A percentile compares a stretch with the other conserved stretches of the same genome.
These are phyloP conservation scores for Eilema depressum DNA, from an alignment of 2,888 invertebrate genomes.

Conservation along the genomic window DNA sequence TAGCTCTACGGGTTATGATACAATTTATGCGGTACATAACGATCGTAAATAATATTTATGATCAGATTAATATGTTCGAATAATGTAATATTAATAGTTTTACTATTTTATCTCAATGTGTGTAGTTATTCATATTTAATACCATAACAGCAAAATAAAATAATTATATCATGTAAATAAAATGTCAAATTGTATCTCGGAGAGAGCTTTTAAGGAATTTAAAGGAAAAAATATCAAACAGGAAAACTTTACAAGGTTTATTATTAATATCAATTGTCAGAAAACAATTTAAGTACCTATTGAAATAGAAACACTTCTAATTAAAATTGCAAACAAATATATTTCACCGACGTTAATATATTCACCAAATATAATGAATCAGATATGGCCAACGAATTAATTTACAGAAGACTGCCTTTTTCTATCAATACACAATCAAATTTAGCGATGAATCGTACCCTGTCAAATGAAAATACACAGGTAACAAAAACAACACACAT, in stretches of 20 bases:
- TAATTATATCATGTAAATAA: too few relatives aligned
- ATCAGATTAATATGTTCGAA: conserved; percentile 22
- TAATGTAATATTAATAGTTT: conserved; percentile 19
- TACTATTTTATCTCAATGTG: conserved; percentile 39
- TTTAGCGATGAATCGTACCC: too few relatives aligned
- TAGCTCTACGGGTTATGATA: conserved; percentile 53
- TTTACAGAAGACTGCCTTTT: neutral
- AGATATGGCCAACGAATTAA: too few relatives aligned
- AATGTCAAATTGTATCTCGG: neutral
- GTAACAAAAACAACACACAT: neutral
- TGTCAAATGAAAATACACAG: too few relatives aligned
- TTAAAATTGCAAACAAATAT: too few relatives aligned
- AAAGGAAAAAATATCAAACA: neutral
- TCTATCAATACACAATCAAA: neutral
- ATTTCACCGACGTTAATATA: too few relatives aligned
- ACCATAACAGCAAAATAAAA: conserved; percentile 37
- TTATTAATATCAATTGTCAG: neutral
- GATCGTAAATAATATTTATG: conserved; percentile 60
- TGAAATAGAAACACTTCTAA: neutral
- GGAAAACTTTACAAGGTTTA: neutral
- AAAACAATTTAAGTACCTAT: neutral
- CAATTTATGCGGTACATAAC: conserved; percentile 55
- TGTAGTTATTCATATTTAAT: conserved; percentile 25
- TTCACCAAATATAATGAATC: too few relatives aligned
- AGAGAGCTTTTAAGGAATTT: neutral